Base-by-base conservation (phyloP, 2,113 vertebrate species). In the Macquaria australasica region DNA sequence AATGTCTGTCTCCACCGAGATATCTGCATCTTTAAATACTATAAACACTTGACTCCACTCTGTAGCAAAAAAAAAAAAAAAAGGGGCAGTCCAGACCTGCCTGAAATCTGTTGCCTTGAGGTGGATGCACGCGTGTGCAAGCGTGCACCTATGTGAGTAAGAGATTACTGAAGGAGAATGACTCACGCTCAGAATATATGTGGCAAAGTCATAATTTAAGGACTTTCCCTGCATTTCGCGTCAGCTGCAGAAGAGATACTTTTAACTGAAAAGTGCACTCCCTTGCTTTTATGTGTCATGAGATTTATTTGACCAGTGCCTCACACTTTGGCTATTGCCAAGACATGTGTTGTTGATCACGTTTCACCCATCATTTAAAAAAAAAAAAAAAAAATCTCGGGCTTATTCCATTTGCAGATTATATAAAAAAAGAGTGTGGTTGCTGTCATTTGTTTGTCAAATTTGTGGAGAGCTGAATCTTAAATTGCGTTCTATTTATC, bases 41-140 rank as follows among this genome's bases (percentile, higher is more conserved):
- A 86, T 89, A 87, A 92, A 88, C 87, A 89, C 74, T 91, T 82
- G n/a, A 73, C 81, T 89, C 39, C 12, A 16, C 58, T 85, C 55
- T 83, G 67, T n/a, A 72, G 82, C 43, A 41, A 41, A 51, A 51
- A 31, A 51, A 78, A 51, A 78, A 20, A 84, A 31, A 53, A 85
- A 76, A 73, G 83, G 75, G 89, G 83, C 81, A 88, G 93, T 90
- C 87, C 92, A 91, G 91, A 95, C 93, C 91, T 94, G 93, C 89
- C 91, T 92, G 82, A 94, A 94, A 94, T 94, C 86, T 90, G 66
- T 91, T 85, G 90, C 94, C 93, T 88, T 77, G 82, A 88, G 93
- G 86, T 89, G 80, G 39, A 7, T 85, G 73, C 48, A 74, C 23
- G 79, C 20, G 50, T 63, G 8, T 83, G 89, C 51, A 67, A 69